Evolutionary conservation across 2,113 vertebrate genomes (phyloP).

Genomic region (Panthera leo): DNA sequence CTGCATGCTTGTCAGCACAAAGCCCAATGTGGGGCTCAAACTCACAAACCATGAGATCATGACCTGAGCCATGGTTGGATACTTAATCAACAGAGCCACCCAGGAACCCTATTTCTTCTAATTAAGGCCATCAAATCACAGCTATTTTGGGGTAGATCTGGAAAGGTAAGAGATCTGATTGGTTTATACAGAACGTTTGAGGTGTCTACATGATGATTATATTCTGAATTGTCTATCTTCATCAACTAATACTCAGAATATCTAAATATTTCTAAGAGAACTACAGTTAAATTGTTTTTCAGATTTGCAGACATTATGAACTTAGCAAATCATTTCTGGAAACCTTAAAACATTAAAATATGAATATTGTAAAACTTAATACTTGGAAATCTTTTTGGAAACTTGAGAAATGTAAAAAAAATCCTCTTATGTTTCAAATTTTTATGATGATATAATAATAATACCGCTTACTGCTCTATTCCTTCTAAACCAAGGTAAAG

Average conservation of each 20-base stretch:
- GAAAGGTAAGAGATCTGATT: background rate
- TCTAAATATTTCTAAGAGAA: background rate
- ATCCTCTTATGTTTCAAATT: background rate
- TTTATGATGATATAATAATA: background rate
- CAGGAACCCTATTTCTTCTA: background rate
- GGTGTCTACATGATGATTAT: background rate
- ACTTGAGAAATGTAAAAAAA: background rate
- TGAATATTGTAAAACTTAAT: background rate
- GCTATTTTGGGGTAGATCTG: background rate
- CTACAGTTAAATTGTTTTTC: background rate
- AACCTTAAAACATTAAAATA: constrained; percentile 29
- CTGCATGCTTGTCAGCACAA: no score
- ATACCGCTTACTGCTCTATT: background rate
- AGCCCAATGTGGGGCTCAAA: no score
- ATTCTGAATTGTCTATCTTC: background rate
- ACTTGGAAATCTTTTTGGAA: constrained; percentile 15
- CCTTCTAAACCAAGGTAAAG: background rate
- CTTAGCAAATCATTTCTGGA: constrained; percentile 12
- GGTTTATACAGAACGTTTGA: background rate
- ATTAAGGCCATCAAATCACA: background rate
- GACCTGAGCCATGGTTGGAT: no score
- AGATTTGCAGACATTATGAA: constrained; percentile 3
- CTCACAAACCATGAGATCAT: no score
- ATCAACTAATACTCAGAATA: background rate
- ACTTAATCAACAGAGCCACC: no score